Evolutionary conservation across 2,113 vertebrate species (phyloP), one percentile per base, ranked within the genome.

Genomic region (Plecturocebus donacophilus): DNA sequence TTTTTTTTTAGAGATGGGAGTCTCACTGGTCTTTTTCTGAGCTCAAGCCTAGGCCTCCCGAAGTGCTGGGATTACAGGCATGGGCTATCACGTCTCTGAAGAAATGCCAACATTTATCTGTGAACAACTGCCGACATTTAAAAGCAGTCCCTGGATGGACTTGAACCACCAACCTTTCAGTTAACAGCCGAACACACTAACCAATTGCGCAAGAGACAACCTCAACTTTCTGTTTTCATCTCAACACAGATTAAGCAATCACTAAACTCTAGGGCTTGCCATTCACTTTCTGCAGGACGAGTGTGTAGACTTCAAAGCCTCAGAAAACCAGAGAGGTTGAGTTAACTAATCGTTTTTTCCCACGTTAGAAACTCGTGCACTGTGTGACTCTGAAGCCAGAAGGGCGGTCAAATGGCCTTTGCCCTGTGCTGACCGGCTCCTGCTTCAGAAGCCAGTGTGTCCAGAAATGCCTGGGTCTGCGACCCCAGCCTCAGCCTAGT

Each of bases 191-290:
- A 35, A 52, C 19, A 8, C 19, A 17, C 77, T 80, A 54, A 80
- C 77, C 32, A 1, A 80, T 52, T 52, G 77, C 1, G 10, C 77
- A 32, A 12, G 77, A 80, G 77, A 80, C 19, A 14, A 40, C 2
- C 12, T 27, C 25, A 12, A 0, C 0, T 4, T 7, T 0, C 9
- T 0, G 9, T 6, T 27, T 7, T 76, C 14, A 21, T 73, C 70
- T 76, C 42, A 14, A 6, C 14, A 0, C 11, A 30, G 27, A 49
- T 8, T 49, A 35, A 9, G 45, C 45, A 32, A 47, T 77, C 75
- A 10, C 3, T 8, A 32, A 9, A 19, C 14, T 27, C 14, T 25
- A 30, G 45, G 8, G 42, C 1, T 17, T 77, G 75, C 16, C 1
- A 11, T 75, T 75, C 0, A 2, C 27, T 30, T 14, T 30, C 16